phyloP scores from a whole-genome alignment of 2,888 invertebrate genomes.

The Parascotia fuliginaria region DNA sequence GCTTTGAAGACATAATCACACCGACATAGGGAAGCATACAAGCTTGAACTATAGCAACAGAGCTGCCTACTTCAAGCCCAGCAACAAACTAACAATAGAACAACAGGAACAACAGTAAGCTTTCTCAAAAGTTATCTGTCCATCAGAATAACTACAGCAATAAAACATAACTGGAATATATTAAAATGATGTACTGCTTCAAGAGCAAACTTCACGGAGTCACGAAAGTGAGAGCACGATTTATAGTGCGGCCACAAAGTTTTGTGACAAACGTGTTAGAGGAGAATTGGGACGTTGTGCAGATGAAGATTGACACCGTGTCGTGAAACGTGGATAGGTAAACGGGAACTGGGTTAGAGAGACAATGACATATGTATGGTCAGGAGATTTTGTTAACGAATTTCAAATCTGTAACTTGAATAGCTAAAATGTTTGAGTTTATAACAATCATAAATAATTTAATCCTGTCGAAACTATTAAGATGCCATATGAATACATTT shows the following conservation, averaged over 20 bases:
- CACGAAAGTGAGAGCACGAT: constrained; percentile 58
- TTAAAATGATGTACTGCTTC: constrained; percentile 55
- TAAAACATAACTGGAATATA: constrained; percentile 58
- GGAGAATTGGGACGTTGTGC: constrained; percentile 7
- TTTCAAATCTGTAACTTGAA: too few species aligned
- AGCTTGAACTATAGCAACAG: neutral
- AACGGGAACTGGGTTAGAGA: neutral
- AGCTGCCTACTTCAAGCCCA: neutral
- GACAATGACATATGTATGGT: neutral
- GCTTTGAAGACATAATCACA: too few species aligned
- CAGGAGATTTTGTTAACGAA: neutral
- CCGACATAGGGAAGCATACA: too few species aligned
- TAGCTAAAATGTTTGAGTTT: too few species aligned
- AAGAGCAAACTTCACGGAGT: constrained; percentile 53
- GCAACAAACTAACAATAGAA: neutral
- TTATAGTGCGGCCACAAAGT: constrained; percentile 21
- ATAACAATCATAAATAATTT: too few species aligned
- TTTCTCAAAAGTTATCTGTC: constrained; percentile 49
- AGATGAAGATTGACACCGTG: constrained; percentile 12
- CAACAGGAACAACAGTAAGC: constrained; percentile 25
- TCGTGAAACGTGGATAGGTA: constrained; percentile 3
- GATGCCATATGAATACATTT: too few species aligned
- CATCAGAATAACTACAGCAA: constrained; percentile 51
- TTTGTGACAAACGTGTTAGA: constrained; percentile 26
- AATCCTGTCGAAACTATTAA: too few species aligned